phyloP scores from a whole-genome alignment of 2,113 vertebrate species.

The Cavia aperea region DNA sequence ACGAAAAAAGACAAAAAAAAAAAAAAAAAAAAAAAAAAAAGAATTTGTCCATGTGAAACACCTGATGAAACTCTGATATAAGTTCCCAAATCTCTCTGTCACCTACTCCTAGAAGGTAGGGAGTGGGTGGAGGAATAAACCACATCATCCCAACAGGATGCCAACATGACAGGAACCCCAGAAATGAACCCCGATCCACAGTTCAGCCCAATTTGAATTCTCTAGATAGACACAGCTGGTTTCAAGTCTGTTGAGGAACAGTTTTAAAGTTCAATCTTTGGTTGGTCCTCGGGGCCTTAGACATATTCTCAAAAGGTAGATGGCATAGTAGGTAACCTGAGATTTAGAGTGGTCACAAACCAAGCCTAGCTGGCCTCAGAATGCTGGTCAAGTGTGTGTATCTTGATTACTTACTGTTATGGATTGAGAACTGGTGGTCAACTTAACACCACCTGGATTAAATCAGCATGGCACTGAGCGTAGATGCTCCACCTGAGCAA shows the following conservation, averaged over 20 bases:
- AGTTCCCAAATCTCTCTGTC: not conserved
- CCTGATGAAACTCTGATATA: not conserved
- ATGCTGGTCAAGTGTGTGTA: not conserved
- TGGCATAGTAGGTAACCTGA: not conserved
- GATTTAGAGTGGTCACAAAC: not conserved
- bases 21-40: not conserved
- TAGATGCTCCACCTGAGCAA: too few relatives aligned
- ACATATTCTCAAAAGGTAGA: constrained; percentile 23
- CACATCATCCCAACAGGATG: not conserved
- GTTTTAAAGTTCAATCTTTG: not conserved
- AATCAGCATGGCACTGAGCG: too few relatives aligned
- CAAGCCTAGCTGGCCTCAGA: not conserved
- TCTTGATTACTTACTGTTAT: not conserved
- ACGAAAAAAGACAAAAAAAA: too few relatives aligned
- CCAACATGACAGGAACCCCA: not conserved
- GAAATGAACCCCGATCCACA: not conserved
- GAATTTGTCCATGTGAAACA: not conserved
- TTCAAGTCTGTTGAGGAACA: not conserved
- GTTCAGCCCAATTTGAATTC: not conserved
- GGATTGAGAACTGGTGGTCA: too few relatives aligned
- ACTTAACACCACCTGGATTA: too few relatives aligned
- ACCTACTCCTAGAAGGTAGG: not conserved
- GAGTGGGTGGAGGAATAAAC: not conserved
- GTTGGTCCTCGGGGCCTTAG: not conserved
- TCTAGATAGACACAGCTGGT: not conserved